These are phyloP conservation scores for Oscheius sp. DNA, from an alignment of 2,888 invertebrate genomes.

Conservation along the genomic window DNA sequence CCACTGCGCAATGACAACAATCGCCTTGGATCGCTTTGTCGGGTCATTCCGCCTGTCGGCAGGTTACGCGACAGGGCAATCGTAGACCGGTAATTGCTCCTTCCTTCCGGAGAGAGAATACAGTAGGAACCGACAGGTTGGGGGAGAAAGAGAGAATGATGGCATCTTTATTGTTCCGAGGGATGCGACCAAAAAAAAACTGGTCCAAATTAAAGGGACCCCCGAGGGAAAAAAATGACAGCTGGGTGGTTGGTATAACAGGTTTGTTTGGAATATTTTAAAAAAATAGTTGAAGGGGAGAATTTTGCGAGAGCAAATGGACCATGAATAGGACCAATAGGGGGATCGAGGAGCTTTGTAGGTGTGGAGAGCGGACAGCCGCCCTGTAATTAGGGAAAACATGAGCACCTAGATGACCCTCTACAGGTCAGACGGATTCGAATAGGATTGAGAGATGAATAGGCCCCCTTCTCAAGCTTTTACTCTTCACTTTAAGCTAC, in stretches of 20 bases:
- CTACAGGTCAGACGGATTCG: background rate
- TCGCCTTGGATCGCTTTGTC: background rate
- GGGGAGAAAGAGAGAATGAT: too few species aligned
- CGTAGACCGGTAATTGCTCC: conserved; percentile 16
- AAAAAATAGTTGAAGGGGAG: too few species aligned
- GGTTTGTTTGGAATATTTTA: too few species aligned
- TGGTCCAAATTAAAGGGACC: conserved; percentile 9
- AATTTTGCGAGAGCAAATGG: conserved; percentile 2
- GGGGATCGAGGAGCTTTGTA: conserved; percentile 17
- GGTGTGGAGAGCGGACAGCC: conserved; percentile 24
- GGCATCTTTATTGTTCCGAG: conserved; percentile 3
- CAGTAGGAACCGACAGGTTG: too few species aligned
- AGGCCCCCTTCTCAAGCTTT: too few species aligned
- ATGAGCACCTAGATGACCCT: conserved; percentile 23
- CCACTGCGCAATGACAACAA: background rate
- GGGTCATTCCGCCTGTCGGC: background rate
- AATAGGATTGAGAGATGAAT: background rate
- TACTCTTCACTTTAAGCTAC: too few species aligned
- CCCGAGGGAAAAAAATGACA: background rate
- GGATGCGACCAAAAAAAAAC: background rate
- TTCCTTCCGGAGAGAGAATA: background rate
- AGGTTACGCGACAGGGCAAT: conserved; percentile 1
- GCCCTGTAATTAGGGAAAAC: conserved; percentile 30
- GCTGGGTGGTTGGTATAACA: background rate
- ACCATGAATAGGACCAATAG: background rate